Conservation (phyloP, 2,888 invertebrate genomes). For the Beris morrisii region DNA sequence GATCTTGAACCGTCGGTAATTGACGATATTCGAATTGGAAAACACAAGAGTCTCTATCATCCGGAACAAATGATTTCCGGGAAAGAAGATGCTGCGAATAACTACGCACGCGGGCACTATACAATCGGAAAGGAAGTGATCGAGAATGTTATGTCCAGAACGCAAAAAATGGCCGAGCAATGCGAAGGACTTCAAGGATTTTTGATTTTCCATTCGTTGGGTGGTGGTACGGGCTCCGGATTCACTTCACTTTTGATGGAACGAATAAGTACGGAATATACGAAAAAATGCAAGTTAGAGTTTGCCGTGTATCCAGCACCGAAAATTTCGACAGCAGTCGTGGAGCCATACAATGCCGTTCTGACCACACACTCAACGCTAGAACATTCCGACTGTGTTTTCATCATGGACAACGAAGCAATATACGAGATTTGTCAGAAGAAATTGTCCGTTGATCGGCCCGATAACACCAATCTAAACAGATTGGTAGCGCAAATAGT, state of each 20-base stretch:
- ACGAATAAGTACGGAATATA: conserved; percentile 75
- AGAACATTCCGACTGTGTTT: conserved; percentile 81
- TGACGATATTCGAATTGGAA: conserved; percentile 64
- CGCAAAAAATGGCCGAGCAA: conserved; percentile 77
- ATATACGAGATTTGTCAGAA: conserved; percentile 85
- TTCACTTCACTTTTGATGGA: conserved; percentile 85
- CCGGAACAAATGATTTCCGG: conserved; percentile 83
- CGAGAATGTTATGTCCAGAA: conserved; percentile 69
- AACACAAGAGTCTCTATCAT: conserved; percentile 76
- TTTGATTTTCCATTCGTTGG: conserved; percentile 87
- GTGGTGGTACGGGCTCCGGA: conserved; percentile 80
- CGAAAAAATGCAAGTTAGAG: conserved; percentile 82
- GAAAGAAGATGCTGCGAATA: conserved; percentile 88
- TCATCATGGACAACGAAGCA: conserved; percentile 91
- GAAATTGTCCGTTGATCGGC: conserved; percentile 63
- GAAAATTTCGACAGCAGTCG: conserved; percentile 83
- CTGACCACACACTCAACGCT: conserved; percentile 86
- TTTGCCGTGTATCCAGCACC: conserved; percentile 52
- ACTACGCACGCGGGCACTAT: conserved; percentile 84
- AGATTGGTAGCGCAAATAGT: conserved; percentile 70
- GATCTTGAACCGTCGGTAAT: conserved; percentile 89
- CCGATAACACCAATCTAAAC: conserved; percentile 70
- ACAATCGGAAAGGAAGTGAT: conserved; percentile 82
- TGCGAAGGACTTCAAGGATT: conserved; percentile 82
- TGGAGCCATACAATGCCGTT: conserved; percentile 89